phyloP scores from a whole-genome alignment of 2,888 invertebrate species.

The Eustalomyia histrio region DNA sequence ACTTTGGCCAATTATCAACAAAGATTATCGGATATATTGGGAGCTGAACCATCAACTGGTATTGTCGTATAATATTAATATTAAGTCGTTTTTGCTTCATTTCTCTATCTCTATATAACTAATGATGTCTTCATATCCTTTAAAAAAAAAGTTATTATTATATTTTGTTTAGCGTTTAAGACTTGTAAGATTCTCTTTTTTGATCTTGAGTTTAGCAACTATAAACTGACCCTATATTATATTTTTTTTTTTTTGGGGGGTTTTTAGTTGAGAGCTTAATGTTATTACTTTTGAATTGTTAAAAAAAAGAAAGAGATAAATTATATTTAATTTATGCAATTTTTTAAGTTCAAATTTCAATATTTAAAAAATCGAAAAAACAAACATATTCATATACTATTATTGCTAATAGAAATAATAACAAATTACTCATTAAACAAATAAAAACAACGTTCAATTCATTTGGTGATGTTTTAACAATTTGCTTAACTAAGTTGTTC shows the following conservation, averaged over 20 bases:
- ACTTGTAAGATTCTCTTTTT: constrained; percentile 29
- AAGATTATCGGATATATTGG: constrained; percentile 90
- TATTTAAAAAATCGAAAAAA: constrained; percentile 7
- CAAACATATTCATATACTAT: constrained; percentile 15
- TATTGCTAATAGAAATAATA: constrained; percentile 6
- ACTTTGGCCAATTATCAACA: constrained; percentile 86
- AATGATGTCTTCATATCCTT: constrained; percentile 33
- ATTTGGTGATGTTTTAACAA: constrained; percentile 59
- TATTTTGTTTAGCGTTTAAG: constrained; percentile 55
- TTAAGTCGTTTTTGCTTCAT: constrained; percentile 7
- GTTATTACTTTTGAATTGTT: constrained; percentile 32
- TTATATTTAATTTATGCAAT: constrained; percentile 48
- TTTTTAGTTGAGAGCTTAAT: constrained; percentile 41
- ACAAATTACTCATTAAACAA: constrained; percentile 47
- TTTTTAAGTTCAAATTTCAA: constrained; percentile 54
- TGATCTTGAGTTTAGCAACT: background rate
- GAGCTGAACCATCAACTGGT: constrained; percentile 85
- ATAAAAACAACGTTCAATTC: constrained; percentile 64
- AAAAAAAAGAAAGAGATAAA: constrained; percentile 31
- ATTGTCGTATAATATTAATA: constrained; percentile 85
- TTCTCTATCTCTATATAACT: background rate
- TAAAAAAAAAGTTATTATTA: constrained; percentile 25
- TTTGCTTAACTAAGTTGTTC: constrained; percentile 59
- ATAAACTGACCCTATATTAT: background rate
- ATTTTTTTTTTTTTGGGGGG: constrained; percentile 19